Percentiles rank a stretch among this genome's conserved stretches.
Evolutionary conservation across 2,113 vertebrate species (phyloP).

Genomic region (Corydoras sp.): DNA sequence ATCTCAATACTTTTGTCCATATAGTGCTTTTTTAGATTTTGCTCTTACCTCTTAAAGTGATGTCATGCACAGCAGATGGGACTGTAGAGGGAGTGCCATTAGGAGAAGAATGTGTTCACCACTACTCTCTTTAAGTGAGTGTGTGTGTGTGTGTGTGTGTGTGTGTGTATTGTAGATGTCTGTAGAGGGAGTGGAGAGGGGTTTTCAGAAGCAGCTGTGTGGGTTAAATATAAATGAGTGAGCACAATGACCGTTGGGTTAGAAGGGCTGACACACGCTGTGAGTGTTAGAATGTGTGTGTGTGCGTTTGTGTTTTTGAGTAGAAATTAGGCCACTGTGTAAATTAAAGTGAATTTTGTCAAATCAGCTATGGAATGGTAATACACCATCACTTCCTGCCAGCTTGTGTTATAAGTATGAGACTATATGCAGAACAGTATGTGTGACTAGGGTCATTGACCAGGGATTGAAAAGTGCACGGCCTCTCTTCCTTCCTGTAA

Average conservation of each 20-base stretch:
- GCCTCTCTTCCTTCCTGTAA: conserved; percentile 63
- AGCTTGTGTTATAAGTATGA: neutral
- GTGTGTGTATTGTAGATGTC: conserved; percentile 47
- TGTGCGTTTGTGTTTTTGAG: conserved; percentile 9
- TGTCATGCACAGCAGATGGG: too few species aligned
- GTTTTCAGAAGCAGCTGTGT: conserved; percentile 62
- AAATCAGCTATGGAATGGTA: neutral
- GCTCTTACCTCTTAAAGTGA: too few species aligned
- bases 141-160: conserved; percentile 16
- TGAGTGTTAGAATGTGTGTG: conserved; percentile 26
- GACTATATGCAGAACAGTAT: conserved; percentile 5
- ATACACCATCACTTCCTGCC: neutral
- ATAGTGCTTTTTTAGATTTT: too few species aligned
- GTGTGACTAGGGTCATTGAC: conserved; percentile 1
- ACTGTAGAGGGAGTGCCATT: too few species aligned
- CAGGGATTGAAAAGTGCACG: conserved; percentile 31
- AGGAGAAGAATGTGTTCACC: neutral
- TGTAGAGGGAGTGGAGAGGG: conserved; percentile 49
- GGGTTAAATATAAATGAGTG: conserved; percentile 63
- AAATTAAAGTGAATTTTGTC: conserved; percentile 6
- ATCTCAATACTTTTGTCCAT: too few species aligned
- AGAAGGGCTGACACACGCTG: conserved; percentile 32
- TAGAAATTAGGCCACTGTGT: conserved; percentile 1
- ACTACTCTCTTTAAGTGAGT: conserved; percentile 4
- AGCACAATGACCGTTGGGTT: conserved; percentile 26